phyloP scores from a whole-genome alignment of 2,888 invertebrate species.

The Stratiomys singularior region DNA sequence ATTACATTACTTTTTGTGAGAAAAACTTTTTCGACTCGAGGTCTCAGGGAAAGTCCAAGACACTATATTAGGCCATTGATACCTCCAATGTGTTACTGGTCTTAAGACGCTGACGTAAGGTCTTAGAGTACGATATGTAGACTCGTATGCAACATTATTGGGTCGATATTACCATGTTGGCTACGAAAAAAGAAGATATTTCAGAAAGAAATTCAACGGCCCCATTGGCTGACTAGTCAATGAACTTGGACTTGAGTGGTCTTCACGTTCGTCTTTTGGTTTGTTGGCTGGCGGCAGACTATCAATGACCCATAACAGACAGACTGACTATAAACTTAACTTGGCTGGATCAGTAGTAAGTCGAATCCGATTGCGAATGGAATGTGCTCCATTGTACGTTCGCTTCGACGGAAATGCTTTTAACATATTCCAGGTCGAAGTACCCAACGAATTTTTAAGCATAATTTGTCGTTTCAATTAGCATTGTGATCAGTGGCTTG shows the following conservation, averaged over 20 bases:
- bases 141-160: slow-evolving; percentile 24
- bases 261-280: slow-evolving; percentile 3
- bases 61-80: slow-evolving; percentile 24
- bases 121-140: slow-evolving; percentile 8
- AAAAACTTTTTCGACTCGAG: too few relatives aligned
- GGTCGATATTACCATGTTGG: slow-evolving; percentile 36
- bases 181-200: slow-evolving; percentile 8
- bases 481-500: background rate
- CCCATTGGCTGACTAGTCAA: slow-evolving; percentile 26
- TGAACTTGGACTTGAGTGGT: slow-evolving; percentile 38
- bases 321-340: background rate
- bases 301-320: slow-evolving; percentile 19
- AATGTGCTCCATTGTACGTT: too few relatives aligned
- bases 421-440: background rate
- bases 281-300: background rate
- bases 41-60: slow-evolving; percentile 32
- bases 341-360: too few relatives aligned
- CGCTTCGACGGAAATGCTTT: background rate
- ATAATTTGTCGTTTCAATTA: slow-evolving; percentile 2
- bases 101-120: slow-evolving; percentile 32
- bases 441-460: background rate
- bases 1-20: background rate
- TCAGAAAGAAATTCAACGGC: slow-evolving; percentile 27
- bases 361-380: too few relatives aligned
- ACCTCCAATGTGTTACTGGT: background rate